Evolutionary conservation across 2,113 vertebrate genomes (phyloP), one percentile per base, ranked within the genome.

Genomic region (Nothobranchius furzeri): DNA sequence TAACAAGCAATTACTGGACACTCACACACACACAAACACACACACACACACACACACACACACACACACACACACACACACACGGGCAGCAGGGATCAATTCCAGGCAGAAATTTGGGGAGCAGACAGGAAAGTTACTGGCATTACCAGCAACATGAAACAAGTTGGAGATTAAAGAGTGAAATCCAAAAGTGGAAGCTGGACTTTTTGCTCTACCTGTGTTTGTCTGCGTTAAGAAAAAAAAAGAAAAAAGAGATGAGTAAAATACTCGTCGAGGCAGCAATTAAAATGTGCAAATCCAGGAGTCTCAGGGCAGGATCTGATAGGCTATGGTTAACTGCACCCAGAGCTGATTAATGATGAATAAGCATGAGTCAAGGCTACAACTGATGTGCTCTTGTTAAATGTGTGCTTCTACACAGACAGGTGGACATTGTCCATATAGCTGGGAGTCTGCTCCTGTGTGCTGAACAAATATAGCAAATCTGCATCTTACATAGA

Each of bases 241-340:
- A 5, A 59, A 49, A 30, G n/a, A n/a, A 48, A 61, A 5, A 59
- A 49, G 25, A 74, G 63, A 64, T 51, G 68, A 82, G 78, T 76
- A 70, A 81, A 68, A 55, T 60, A 83, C 64, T 76, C 47, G 7
- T 75, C 74, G 76, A 59, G 15, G 75, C 62, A 72, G 70, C 83
- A 87, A 88, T 87, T 87, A 85, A 83, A 85, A 90, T 86, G 80
- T 88, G 85, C 54, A 85, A 83, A 88, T 87, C 50, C 35, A 35
- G 36, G 49, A 54, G 59, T 70, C 75, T 75, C 65, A 4, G 75
- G 70, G 65, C 60, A 82, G 50, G 76, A 82, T 81, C 75, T 81
- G 76, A 87, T 86, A 77, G 85, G 86, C 74, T 64, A 78, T 70
- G 82, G 74, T 84, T 78, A 88, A 71, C 72, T 81, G 83, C 83